Evolutionary conservation across 2,113 vertebrate genomes (phyloP), one percentile per base, ranked within the genome.

Genomic region (Echinops telfairi): DNA sequence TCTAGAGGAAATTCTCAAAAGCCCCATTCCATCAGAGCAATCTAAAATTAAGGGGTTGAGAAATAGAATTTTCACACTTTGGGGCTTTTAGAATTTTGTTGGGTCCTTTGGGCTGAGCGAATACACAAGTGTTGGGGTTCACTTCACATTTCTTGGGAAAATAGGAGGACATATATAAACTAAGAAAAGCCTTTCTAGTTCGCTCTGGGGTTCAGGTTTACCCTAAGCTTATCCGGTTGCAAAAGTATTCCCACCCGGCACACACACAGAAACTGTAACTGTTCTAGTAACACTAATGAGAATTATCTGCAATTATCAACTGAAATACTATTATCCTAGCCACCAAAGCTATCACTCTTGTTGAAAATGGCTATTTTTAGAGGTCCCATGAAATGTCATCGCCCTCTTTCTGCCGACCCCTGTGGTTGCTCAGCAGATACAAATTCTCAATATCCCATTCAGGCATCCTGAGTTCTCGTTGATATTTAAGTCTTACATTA

Each of bases 11-110:
- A 90, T 86, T 87, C 76, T 90, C 36, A 62, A 38, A 89, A 92
- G 78, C 43, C 19, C 43, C 53, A 75, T 88, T 95, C 73, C 88
- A 88, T 89, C 93, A 89, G 86, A 87, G 92, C 81, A 93, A 83
- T 95, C 90, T 93, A 83, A 95, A 96, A 95, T 89, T 86, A 95
- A 88, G 81, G 38, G 93, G 57, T 91, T 92, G 83, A 82, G 83
- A 94, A 97, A 95, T 85, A 53, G 90, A 19, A 86, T 92, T 95
- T 90, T 81, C 92, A 87, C 29, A 53, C 62, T 93, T 89, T 33
- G 89, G 31, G 70, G 20, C 47, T 96, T 94, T 85, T 36, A 86
- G 62, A 92, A 87, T 71, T 92, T 92, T 27, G 83, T 75, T 40
- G 25, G 73, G 15, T 53, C 23, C 31, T 95, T 94, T 89, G 89